Evolutionary conservation across 2,113 vertebrate species (phyloP), one percentile per base, ranked within the genome.

Genomic region (Caranx melampygus): DNA sequence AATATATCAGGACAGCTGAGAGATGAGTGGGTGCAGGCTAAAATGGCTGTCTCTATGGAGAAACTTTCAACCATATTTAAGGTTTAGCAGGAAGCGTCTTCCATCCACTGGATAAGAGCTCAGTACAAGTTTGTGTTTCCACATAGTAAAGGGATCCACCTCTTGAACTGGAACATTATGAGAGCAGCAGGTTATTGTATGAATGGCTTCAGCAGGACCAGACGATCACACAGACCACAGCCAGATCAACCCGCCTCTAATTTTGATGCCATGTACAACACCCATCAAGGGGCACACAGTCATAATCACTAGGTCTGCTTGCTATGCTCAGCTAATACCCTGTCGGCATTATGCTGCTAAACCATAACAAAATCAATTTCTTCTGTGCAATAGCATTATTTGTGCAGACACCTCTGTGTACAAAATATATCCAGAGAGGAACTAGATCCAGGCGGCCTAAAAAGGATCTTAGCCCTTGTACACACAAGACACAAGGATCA

Each of bases 261-360:
- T 49, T 63, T 67, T 69, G 64, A 71, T 10, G 6, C 64, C 0
- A 51, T 62, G 54, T 31, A 9, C 34, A 40, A 31, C 47, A 67
- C 59, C 67, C n/a, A 18, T 72, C 60, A 81, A 62, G 49, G 69
- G 64, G 45, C 64, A 64, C 72, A 11, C 14, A 12, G 20, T 86
- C 52, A 70, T 74, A 67, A 86, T 84, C 81, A 66, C 55, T 47
- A 6, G 11, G 69, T 42, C 69, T 74, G 75, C 63, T 79, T 76
- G 33, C 80, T 64, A 64, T 63, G 63, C 70, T 42, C 62, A 51
- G 68, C 82, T 81, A 72, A 92, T 64, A 59, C 82, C 76, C 82
- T 69, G 66, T 61, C 20, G 20, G 14, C 1, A 37, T 35, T 67
- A 79, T 62, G 72, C 83, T 66, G 71, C 70, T 85, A 78, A 89